These are phyloP conservation scores for Oenanthe melanoleuca DNA, from an alignment of 2,113 vertebrate genomes.

Conservation along the genomic window DNA sequence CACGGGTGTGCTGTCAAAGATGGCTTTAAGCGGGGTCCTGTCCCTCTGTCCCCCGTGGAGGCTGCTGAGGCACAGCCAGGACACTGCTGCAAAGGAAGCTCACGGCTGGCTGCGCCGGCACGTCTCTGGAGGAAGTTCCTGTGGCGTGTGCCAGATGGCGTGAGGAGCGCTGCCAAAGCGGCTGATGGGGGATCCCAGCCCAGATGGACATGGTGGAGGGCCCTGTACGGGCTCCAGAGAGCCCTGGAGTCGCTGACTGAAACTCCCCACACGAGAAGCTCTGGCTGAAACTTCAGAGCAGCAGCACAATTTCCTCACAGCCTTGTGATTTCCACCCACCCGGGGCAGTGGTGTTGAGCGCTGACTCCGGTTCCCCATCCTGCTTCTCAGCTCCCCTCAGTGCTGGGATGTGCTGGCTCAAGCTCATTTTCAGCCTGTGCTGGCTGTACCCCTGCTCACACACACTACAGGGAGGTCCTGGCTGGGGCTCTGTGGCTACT, in stretches of 20 bases:
- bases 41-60: background rate
- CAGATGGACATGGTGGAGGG: conserved; percentile 35
- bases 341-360: fast-evolving
- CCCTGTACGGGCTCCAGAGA: background rate
- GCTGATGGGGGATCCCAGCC: conserved; percentile 51
- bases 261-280: background rate
- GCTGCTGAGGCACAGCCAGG: background rate
- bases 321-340: background rate
- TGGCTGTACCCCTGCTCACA: background rate
- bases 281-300: background rate
- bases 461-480: fast-evolving
- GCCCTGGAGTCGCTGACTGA: background rate
- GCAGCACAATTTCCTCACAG: fast-evolving
- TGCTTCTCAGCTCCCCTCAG: background rate
- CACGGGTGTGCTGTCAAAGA: background rate
- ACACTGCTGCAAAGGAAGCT: conserved; percentile 32
- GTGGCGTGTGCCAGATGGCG: background rate
- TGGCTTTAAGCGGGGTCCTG: background rate
- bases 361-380: fast-evolving
- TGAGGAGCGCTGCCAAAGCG: conserved; percentile 10
- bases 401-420: background rate
- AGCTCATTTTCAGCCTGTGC: background rate
- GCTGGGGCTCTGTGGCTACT: fast-evolving
- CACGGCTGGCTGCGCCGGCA: background rate
- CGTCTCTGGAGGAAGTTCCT: conserved; percentile 12